phyloP scores from a whole-genome alignment of 2,113 vertebrate species.

The Dunckerocampus dactyliophorus region DNA sequence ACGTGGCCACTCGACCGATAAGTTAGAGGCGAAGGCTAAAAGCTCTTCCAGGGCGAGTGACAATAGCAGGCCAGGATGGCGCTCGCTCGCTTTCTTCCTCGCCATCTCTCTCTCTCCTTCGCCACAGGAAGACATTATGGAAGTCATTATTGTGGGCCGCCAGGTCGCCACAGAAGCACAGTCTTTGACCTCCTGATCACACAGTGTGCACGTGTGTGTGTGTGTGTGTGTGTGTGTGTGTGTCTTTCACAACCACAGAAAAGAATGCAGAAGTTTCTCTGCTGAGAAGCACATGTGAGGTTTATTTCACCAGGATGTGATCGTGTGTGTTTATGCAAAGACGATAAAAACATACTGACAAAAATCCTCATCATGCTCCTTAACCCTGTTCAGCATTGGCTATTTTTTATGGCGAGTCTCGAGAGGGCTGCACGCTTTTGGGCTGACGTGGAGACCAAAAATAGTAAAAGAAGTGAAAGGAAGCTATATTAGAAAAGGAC shows the following conservation, averaged over 20 bases:
- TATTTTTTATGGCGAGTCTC: too few species aligned
- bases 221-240: slow-evolving; percentile 4
- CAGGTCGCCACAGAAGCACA: slow-evolving; percentile 38
- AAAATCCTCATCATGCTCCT: too few species aligned
- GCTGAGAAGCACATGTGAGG: neutral
- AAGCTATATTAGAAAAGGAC: too few species aligned
- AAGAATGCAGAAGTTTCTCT: slow-evolving; percentile 44
- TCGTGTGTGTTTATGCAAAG: too few species aligned
- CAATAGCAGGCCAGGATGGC: slow-evolving; percentile 61
- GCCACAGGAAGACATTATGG: slow-evolving; percentile 51
- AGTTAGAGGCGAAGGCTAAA: slow-evolving; percentile 53
- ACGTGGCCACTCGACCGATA: slow-evolving; percentile 54
- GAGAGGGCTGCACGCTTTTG: too few species aligned
- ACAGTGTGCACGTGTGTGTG: slow-evolving; percentile 5
- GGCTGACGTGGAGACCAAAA: too few species aligned
- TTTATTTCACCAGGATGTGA: too few species aligned
- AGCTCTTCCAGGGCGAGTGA: slow-evolving; percentile 52
- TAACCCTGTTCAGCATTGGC: too few species aligned
- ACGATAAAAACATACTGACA: too few species aligned
- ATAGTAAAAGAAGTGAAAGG: too few species aligned
- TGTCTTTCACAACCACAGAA: neutral
- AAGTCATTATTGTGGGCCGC: slow-evolving; percentile 56
- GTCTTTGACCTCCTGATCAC: slow-evolving; percentile 29
- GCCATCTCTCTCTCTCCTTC: slow-evolving; percentile 27
- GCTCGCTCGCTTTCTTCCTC: slow-evolving; percentile 42